phyloP scores from a whole-genome alignment of 2,888 invertebrate genomes.

The Nymphalis polychloros region DNA sequence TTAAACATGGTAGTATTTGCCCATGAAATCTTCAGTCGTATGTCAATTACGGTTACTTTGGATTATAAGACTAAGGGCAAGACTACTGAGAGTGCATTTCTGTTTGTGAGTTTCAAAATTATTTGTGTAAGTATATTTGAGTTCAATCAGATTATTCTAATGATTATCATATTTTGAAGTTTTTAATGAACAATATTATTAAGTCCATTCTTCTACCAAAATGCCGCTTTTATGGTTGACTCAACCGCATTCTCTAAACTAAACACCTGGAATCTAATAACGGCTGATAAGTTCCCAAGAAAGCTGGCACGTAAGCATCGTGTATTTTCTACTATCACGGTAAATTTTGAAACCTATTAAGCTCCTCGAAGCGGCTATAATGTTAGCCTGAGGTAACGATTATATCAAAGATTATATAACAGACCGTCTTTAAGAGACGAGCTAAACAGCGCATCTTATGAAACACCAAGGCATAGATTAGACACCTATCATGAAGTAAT shows the following conservation, averaged over 20 bases:
- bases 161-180: neutral
- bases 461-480: neutral
- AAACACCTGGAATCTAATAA: slow-evolving; percentile 70
- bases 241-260: slow-evolving; percentile 48
- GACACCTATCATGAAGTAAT: neutral
- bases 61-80: too few relatives aligned
- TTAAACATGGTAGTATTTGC: too few relatives aligned
- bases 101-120: too few relatives aligned
- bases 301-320: slow-evolving; percentile 72
- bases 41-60: too few relatives aligned
- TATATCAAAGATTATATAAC: slow-evolving; percentile 67
- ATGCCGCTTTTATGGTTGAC: slow-evolving; percentile 30
- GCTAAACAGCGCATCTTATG: neutral
- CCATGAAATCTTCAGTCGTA: too few relatives aligned
- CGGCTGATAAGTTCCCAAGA: slow-evolving; percentile 66
- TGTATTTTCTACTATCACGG: slow-evolving; percentile 79
- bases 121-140: too few relatives aligned
- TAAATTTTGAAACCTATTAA: slow-evolving; percentile 81
- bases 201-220: slow-evolving; percentile 7
- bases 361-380: slow-evolving; percentile 79
- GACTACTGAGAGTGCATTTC: too few relatives aligned
- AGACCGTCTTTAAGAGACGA: slow-evolving; percentile 20
- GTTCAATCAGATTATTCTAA: too few relatives aligned
- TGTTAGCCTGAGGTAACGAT: slow-evolving; percentile 80
- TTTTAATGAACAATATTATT: slow-evolving; percentile 5